Evolutionary conservation across 1,140 invertebrate genomes (phyloP).

Genomic region (Trachelipus rathkii): DNA sequence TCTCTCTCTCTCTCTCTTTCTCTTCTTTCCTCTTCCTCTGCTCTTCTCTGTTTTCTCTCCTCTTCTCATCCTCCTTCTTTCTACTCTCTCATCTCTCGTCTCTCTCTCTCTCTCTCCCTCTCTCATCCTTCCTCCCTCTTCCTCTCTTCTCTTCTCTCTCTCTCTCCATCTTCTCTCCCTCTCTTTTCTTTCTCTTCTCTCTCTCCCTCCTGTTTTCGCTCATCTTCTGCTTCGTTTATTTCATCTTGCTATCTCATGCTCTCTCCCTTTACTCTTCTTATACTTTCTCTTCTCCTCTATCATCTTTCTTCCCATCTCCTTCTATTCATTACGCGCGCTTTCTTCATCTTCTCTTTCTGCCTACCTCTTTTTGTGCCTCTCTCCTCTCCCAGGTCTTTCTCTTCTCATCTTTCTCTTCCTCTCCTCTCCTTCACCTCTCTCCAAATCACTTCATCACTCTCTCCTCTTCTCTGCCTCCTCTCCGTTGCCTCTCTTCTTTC

Average conservation of each 20-base stretch:
- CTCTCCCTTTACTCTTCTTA: neutral
- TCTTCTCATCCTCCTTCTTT: neutral
- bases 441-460: neutral
- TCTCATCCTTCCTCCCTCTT: neutral
- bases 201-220: neutral
- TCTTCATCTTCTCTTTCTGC: neutral
- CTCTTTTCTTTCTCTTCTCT: neutral
- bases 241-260: neutral
- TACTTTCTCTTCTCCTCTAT: neutral
- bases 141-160: neutral
- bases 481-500: neutral
- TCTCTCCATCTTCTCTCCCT: neutral
- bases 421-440: conserved; percentile 3
- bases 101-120: neutral
- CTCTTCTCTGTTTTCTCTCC: neutral
- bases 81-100: neutral
- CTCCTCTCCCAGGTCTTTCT: neutral
- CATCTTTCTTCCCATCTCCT: no score
- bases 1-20: neutral
- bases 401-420: neutral
- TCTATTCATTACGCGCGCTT: neutral
- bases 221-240: neutral
- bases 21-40: neutral
- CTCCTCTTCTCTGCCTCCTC: neutral
- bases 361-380: neutral